These are phyloP conservation scores for Pimephales promelas DNA, from an alignment of 2,113 vertebrate genomes.

Conservation along the genomic window DNA sequence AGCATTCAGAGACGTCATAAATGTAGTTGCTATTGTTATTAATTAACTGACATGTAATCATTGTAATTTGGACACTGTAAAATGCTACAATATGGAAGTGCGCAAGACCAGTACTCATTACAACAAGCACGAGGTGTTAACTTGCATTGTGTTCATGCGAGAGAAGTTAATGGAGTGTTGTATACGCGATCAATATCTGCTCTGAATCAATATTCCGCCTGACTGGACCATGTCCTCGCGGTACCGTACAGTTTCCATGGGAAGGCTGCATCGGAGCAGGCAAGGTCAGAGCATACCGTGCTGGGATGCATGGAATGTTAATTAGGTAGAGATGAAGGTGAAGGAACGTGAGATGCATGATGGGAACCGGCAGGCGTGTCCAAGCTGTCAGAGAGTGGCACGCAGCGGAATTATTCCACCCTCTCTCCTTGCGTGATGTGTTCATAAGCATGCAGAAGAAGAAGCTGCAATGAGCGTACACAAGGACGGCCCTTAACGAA, in stretches of 20 bases:
- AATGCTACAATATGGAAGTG: not conserved
- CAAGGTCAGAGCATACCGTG: slow-evolving; percentile 9
- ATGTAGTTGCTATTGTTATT: not conserved
- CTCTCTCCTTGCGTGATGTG: not conserved
- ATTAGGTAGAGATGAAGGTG: slow-evolving; percentile 3
- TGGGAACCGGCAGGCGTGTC: slow-evolving; percentile 8
- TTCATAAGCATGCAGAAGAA: slow-evolving; percentile 16
- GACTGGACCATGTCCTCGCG: slow-evolving; percentile 1
- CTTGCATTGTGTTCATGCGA: slow-evolving; percentile 1
- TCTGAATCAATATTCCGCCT: slow-evolving; percentile 7
- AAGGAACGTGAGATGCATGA: not conserved
- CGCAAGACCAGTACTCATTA: not conserved
- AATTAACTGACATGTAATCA: not conserved
- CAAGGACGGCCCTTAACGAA: not conserved
- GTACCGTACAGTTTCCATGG: slow-evolving; percentile 22
- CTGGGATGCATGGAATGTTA: not conserved
- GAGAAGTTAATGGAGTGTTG: slow-evolving; percentile 34
- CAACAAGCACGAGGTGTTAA: slow-evolving; percentile 7
- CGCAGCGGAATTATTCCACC: not conserved
- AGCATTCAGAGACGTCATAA: no score
- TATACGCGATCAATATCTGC: slow-evolving; percentile 22
- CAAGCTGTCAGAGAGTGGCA: not conserved
- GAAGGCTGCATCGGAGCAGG: not conserved
- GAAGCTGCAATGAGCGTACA: not conserved
- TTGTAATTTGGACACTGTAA: not conserved